phyloP scores from a whole-genome alignment of 2,797 vertebrate genomes.

The Cryptoprocta ferox region DNA sequence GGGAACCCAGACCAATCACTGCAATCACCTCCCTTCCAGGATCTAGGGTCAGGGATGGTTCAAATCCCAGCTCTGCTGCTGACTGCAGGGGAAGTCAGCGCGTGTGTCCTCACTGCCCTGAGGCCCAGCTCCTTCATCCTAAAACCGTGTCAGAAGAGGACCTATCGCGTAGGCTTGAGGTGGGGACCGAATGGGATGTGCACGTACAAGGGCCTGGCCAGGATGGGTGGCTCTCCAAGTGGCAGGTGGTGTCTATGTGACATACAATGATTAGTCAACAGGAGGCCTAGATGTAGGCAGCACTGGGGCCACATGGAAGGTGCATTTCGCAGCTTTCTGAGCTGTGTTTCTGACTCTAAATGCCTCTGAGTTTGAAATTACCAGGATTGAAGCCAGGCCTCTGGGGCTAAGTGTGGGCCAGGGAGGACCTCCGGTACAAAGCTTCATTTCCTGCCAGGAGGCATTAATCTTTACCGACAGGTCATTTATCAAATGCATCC shows the following conservation, averaged over 20 bases:
- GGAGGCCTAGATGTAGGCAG: neutral
- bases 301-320: neutral
- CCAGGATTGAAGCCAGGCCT: neutral
- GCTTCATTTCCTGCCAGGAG: neutral
- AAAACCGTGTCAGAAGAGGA: neutral
- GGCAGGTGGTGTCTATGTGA: neutral
- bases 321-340: neutral
- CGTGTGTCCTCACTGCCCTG: neutral
- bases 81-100: neutral
- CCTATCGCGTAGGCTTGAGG: neutral
- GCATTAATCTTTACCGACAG: neutral
- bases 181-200: neutral
- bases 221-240: fast-evolving
- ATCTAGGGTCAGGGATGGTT: neutral
- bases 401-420: neutral
- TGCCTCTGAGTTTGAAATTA: neutral
- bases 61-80: neutral
- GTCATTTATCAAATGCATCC: neutral
- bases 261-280: neutral
- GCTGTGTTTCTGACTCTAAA: neutral
- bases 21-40: neutral
- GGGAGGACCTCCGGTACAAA: neutral
- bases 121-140: neutral
- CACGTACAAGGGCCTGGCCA: neutral
- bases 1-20: neutral